Base-by-base conservation (phyloP, 2,113 vertebrate species). In the Aleadryas rufinucha region DNA sequence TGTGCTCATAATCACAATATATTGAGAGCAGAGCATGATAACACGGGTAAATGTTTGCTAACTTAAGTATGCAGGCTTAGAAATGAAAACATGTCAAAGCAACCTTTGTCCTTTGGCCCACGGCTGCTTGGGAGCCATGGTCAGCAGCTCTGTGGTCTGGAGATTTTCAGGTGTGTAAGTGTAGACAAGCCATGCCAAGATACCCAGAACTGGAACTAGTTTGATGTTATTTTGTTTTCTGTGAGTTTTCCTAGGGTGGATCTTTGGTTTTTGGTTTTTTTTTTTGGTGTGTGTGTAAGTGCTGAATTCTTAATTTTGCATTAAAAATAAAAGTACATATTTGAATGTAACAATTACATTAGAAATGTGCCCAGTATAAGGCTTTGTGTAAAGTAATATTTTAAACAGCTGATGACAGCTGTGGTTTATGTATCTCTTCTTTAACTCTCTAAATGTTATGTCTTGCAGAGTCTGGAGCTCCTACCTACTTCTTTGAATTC, bases 401-500 rank as follows among this genome's bases (percentile, higher is more conserved):
- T 87, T 59, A 41, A 71, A n/a, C 30, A 83, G 57, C 27, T 60
- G 33, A 50, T 79, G 35, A 30, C 42, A 82, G 33, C 53, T 39
- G 11, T 79, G 45, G 35, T 71, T 66, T 59, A 16, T 56, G 8
- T 27, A 19, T 44, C 35, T 61, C 33, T 84, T 59, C 56, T 57
- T 42, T 57, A 72, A 68, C 28, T 87, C 80, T 72, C 17, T 80
- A 26, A 57, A 39, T 85, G 53, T 74, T 72, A 21, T 1, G 0
- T 81, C 52, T 94, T 59, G 57, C 87, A 99, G 99, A 98, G n/a
- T 97, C 95, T 12, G 98, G 98, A 22, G 97, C 97, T 45, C 97
- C 98, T 41, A 90, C 98, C 9, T 99, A 98, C 90, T 75, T 98
- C 91, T 99, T 99, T 35, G 97, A 99, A 71, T 99, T 98, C 93